Conservation (phyloP, 2,113 vertebrate genomes). For the Ictalurus furcatus region DNA sequence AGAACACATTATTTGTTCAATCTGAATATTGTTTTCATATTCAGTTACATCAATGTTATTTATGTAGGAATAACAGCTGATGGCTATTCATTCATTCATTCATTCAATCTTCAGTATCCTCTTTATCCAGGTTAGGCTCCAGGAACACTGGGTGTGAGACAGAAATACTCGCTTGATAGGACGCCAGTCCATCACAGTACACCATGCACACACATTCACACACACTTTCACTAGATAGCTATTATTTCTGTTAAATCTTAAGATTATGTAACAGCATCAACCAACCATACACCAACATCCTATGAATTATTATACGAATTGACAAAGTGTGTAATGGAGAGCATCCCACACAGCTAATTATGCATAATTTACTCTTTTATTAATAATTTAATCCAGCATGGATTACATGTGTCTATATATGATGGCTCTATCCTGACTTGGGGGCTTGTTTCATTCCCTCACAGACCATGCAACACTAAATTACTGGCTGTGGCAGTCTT, state of each 20-base stretch:
- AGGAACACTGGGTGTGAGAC: neutral
- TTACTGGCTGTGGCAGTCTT: constrained; percentile 41
- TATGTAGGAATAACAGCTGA: neutral
- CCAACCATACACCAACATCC: neutral
- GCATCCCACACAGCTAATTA: constrained; percentile 17
- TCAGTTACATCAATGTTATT: neutral
- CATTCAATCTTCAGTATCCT: neutral
- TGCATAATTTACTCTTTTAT: constrained; percentile 22
- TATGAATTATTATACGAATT: neutral
- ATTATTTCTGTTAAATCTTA: neutral
- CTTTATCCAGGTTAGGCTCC: neutral
- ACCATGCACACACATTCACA: neutral
- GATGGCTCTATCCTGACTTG: constrained; percentile 1
- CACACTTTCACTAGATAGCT: neutral
- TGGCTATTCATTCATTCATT: neutral
- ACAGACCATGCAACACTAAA: constrained; percentile 41
- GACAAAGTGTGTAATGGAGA: constrained; percentile 13
- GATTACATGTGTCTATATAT: neutral
- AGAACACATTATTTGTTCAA: neutral
- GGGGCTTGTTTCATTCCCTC: constrained; percentile 31
- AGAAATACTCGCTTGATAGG: neutral
- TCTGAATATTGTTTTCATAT: neutral
- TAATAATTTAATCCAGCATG: constrained; percentile 20
- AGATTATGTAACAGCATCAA: neutral
- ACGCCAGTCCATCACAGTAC: neutral